Conservation (phyloP, 2,797 vertebrate genomes). For the Sciaenops ocellatus region DNA sequence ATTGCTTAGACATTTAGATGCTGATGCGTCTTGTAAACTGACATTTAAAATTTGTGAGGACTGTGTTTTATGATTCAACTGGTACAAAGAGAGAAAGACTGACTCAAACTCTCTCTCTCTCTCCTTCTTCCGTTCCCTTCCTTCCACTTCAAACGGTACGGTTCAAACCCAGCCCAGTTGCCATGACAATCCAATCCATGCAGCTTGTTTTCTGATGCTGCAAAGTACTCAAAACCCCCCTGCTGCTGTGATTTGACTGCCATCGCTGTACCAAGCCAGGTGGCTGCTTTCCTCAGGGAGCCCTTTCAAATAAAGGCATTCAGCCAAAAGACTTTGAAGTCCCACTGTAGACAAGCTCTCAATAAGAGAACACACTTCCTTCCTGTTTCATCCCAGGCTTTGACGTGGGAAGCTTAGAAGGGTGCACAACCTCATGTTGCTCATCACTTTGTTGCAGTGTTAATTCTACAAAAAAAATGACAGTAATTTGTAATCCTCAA, state of each 20-base stretch:
- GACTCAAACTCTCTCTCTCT: constrained; percentile 6
- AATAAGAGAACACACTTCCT: constrained; percentile 60
- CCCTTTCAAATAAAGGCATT: constrained; percentile 77
- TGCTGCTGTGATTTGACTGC: constrained; percentile 71
- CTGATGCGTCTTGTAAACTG: constrained; percentile 28
- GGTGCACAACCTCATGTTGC: constrained; percentile 32
- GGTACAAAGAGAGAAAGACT: constrained; percentile 4
- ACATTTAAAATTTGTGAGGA: constrained; percentile 45
- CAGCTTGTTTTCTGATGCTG: constrained; percentile 73
- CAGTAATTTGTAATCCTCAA: constrained; percentile 6
- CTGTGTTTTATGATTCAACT: constrained; percentile 47
- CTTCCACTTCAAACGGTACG: constrained; percentile 59
- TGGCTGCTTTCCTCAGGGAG: constrained; percentile 74
- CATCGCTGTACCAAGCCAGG: constrained; percentile 68
- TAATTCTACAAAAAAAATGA: background rate
- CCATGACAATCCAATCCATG: constrained; percentile 79
- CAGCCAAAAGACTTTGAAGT: constrained; percentile 77
- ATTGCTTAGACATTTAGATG: constrained; percentile 33
- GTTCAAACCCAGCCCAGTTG: constrained; percentile 73
- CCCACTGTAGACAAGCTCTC: constrained; percentile 62
- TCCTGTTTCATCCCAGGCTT: constrained; percentile 56
- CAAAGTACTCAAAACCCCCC: constrained; percentile 65
- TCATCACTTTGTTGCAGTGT: constrained; percentile 23
- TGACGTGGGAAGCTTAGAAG: constrained; percentile 38
- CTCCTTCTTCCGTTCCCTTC: constrained; percentile 23